Percentiles rank a stretch among this genome's conserved stretches.
Conservation (phyloP, 2,888 invertebrate genomes). For the Platynereis dumerilii region DNA sequence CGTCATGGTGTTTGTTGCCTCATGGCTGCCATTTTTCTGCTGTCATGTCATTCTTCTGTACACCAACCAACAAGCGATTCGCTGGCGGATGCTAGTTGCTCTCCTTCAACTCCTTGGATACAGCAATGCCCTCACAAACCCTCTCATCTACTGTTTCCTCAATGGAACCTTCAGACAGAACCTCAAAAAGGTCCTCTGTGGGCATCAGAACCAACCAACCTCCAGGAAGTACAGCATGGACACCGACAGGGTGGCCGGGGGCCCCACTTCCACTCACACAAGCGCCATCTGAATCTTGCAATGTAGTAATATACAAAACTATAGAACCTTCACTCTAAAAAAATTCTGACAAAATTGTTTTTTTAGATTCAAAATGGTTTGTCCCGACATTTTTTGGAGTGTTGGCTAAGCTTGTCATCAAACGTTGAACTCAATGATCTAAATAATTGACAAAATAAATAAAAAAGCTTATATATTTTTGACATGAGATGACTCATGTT, state of each 20-base stretch:
- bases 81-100: conserved; percentile 40
- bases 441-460: too few species aligned
- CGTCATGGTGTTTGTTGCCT: conserved; percentile 46
- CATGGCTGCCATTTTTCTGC: conserved; percentile 52
- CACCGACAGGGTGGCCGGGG: neutral
- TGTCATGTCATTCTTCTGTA: neutral
- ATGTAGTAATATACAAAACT: too few species aligned
- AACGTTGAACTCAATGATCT: too few species aligned
- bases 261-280: neutral
- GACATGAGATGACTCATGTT: too few species aligned
- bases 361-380: too few species aligned
- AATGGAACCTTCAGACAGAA: conserved; percentile 50
- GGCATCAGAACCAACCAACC: neutral
- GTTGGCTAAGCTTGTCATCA: too few species aligned
- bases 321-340: too few species aligned
- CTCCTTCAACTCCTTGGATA: conserved; percentile 50
- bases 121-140: conserved; percentile 50
- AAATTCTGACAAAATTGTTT: too few species aligned
- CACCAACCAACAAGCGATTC: conserved; percentile 33
- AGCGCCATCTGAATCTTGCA: neutral
- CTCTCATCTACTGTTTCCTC: conserved; percentile 53
- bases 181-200: conserved; percentile 31
- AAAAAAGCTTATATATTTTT: too few species aligned
- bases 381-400: too few species aligned
- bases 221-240: neutral